These are phyloP conservation scores for Capromys pilorides DNA, from an alignment of 2,797 vertebrate species.

Conservation along the genomic window DNA sequence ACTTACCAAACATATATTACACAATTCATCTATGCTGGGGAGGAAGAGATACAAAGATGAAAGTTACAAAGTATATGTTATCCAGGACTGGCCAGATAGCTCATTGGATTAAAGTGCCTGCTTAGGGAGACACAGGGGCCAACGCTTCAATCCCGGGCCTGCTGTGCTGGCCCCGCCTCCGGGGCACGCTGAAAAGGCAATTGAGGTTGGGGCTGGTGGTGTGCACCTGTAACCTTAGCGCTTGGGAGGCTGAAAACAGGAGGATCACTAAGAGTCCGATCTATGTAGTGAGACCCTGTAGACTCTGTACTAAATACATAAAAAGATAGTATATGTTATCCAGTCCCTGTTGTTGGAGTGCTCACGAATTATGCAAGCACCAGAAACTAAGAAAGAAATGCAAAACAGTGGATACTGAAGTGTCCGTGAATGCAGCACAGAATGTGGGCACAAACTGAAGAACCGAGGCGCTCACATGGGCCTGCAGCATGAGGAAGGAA, in stretches of 20 bases:
- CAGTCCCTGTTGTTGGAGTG: not conserved
- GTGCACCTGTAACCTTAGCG: no score
- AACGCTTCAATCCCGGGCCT: no score
- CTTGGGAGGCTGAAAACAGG: no score
- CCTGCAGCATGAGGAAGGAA: not conserved
- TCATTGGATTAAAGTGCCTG: no score
- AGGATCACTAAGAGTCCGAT: no score
- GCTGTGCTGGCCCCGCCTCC: no score
- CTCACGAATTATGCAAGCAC: not conserved
- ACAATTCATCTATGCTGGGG: not conserved
- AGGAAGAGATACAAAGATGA: rapidly evolving
- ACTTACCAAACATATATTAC: not conserved
- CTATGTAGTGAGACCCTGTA: no score
- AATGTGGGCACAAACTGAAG: not conserved
- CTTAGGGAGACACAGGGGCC: no score
- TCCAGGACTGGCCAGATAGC: no score
- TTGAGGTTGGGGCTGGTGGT: no score
- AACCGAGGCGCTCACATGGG: rapidly evolving
- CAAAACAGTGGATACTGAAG: not conserved
- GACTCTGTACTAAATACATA: no score
- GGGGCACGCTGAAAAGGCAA: no score
- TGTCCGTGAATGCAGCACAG: not conserved
- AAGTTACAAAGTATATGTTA: not conserved
- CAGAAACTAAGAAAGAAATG: not conserved
- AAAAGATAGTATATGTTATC: not conserved